Conservation (phyloP, 2,113 vertebrate species). For the Channa argus region DNA sequence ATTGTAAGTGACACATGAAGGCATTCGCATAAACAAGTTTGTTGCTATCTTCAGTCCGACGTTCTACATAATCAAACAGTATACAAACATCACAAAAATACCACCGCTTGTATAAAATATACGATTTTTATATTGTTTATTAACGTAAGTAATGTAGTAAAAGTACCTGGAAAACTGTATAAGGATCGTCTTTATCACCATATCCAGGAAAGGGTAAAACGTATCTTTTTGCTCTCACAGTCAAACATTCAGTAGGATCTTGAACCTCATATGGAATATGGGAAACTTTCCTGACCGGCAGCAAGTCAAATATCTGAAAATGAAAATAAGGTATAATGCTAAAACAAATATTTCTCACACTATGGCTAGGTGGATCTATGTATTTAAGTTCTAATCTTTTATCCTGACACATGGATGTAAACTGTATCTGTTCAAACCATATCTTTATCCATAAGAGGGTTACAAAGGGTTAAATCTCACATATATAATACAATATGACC, state of each 20-base stretch:
- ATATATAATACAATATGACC: too few species aligned
- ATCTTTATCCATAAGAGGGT: background rate
- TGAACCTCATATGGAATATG: conserved; percentile 21
- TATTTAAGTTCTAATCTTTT: too few species aligned
- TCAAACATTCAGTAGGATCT: conserved; percentile 55
- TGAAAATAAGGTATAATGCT: background rate
- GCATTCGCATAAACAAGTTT: conserved; percentile 55
- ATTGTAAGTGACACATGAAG: conserved; percentile 52
- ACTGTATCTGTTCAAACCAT: background rate
- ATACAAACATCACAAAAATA: background rate
- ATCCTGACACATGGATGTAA: background rate
- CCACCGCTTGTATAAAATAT: background rate
- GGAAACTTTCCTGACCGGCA: conserved; percentile 46
- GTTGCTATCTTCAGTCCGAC: conserved; percentile 86
- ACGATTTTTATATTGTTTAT: too few species aligned
- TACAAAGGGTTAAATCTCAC: too few species aligned
- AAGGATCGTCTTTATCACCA: background rate
- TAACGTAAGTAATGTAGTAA: background rate
- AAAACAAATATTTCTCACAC: background rate
- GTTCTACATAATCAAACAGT: conserved; percentile 73
- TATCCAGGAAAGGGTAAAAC: background rate
- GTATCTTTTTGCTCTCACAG: conserved; percentile 65
- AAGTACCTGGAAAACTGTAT: conserved; percentile 68
- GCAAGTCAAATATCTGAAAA: conserved; percentile 72
- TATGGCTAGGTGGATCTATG: background rate